These are phyloP conservation scores for Eupsittula cactorum DNA, from an alignment of 2,113 vertebrate species.

Conservation along the genomic window DNA sequence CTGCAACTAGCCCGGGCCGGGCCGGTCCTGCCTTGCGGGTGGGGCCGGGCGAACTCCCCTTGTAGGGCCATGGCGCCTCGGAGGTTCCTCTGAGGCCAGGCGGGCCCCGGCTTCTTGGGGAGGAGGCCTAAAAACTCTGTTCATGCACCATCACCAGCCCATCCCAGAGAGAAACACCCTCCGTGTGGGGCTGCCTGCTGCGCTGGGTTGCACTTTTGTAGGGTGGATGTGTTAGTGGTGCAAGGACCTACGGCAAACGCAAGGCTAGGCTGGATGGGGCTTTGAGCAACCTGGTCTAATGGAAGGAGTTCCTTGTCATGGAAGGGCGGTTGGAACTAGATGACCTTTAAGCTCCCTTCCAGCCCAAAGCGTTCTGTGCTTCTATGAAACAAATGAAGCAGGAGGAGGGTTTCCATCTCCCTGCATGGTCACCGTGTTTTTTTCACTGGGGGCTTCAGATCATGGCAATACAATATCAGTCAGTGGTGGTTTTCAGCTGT, in stretches of 20 bases:
- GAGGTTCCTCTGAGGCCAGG: not conserved
- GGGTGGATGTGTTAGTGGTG: too few species aligned
- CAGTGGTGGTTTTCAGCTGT: not conserved
- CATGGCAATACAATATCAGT: accelerated
- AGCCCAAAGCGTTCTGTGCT: not conserved
- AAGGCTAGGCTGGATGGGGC: not conserved
- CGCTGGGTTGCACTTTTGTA: accelerated
- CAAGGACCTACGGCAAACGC: accelerated
- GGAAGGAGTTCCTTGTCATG: not conserved
- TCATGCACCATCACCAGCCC: accelerated
- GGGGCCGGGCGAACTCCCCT: not conserved
- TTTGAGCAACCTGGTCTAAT: not conserved
- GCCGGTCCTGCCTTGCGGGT: too few species aligned
- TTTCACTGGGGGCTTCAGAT: too few species aligned
- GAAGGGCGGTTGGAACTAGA: not conserved
- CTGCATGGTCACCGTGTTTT: not conserved
- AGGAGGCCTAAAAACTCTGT: too few species aligned
- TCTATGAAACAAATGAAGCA: not conserved
- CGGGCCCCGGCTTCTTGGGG: too few species aligned
- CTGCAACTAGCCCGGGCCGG: too few species aligned
- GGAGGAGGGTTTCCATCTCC: not conserved
- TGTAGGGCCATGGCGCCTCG: not conserved
- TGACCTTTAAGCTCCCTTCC: not conserved
- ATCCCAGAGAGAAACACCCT: accelerated
- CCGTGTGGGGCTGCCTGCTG: not conserved